phyloP scores from a whole-genome alignment of 2,113 vertebrate species.

The Psettodes erumei region DNA sequence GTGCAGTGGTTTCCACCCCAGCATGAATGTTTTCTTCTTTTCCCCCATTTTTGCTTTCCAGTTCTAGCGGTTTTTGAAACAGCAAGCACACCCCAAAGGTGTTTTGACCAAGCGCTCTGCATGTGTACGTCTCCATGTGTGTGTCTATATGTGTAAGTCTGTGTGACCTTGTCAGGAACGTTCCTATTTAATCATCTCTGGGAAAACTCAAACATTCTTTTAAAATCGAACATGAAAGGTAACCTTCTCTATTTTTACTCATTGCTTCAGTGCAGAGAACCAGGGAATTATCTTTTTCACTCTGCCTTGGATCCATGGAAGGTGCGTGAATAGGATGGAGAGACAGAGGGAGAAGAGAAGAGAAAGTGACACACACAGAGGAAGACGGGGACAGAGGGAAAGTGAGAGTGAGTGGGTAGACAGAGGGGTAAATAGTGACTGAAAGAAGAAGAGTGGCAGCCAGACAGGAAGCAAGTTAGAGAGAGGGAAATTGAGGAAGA shows the following conservation, averaged over 20 bases:
- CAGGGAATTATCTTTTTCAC: slow-evolving; percentile 71
- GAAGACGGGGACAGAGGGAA: slow-evolving; percentile 51
- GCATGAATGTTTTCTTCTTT: slow-evolving; percentile 24
- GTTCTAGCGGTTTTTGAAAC: slow-evolving; percentile 41
- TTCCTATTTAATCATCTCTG: slow-evolving; percentile 79
- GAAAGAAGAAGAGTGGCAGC: slow-evolving; percentile 62
- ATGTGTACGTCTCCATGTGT: slow-evolving; percentile 26
- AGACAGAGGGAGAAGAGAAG: slow-evolving; percentile 27
- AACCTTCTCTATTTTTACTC: slow-evolving; percentile 79
- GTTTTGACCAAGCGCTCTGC: slow-evolving; percentile 45
- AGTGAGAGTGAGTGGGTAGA: slow-evolving; percentile 57
- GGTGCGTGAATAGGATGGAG: slow-evolving; percentile 58
- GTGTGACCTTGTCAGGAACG: slow-evolving; percentile 71
- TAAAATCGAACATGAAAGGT: slow-evolving; percentile 79
- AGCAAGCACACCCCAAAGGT: slow-evolving; percentile 45
- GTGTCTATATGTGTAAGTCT: slow-evolving; percentile 49
- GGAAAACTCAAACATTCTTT: slow-evolving; percentile 78
- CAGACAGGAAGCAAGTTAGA: slow-evolving; percentile 53
- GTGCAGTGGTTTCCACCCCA: slow-evolving; percentile 8
- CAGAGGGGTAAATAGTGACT: slow-evolving; percentile 7
- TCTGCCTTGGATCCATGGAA: slow-evolving; percentile 53
- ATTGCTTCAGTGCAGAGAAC: slow-evolving; percentile 65
- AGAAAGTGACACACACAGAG: not conserved
- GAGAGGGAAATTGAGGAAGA: slow-evolving; percentile 34
- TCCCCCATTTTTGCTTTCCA: slow-evolving; percentile 29